These are phyloP conservation scores for Drosophila fuyamai DNA, from an alignment of 1,140 invertebrate species.

Conservation along the genomic window DNA sequence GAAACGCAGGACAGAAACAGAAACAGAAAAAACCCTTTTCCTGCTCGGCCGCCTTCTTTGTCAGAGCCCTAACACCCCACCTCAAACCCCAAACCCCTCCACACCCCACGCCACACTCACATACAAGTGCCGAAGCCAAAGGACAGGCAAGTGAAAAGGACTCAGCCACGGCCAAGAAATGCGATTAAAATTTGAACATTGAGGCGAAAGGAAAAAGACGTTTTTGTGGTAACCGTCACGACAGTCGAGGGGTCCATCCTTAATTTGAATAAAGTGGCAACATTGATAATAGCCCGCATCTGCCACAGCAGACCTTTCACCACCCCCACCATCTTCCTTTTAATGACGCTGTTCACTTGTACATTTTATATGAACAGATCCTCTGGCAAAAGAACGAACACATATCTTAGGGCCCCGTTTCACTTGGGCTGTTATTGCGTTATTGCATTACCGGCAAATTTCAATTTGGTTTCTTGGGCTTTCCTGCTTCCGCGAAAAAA, in stretches of 20 bases:
- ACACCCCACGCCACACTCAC: not conserved
- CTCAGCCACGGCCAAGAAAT: conserved; percentile 68
- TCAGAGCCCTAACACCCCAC: not conserved
- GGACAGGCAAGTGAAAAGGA: conserved; percentile 42
- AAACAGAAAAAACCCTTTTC: conserved; percentile 57
- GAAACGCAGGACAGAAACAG: conserved; percentile 21
- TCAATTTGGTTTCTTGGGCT: too few species aligned
- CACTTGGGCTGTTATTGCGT: not conserved
- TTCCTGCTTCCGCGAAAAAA: too few species aligned
- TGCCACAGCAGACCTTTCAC: not conserved
- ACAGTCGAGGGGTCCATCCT: conserved; percentile 40
- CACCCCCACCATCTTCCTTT: conserved; percentile 21
- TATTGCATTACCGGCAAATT: not conserved
- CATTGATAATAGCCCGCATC: conserved; percentile 66
- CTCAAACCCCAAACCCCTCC: not conserved
- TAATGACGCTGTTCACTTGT: conserved; percentile 71
- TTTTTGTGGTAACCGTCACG: conserved; percentile 63
- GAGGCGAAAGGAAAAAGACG: conserved; percentile 65
- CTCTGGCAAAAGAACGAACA: too few species aligned
- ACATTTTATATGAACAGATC: conserved; percentile 55
- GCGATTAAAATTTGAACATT: conserved; percentile 78
- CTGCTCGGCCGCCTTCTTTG: not conserved
- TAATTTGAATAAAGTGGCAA: conserved; percentile 82
- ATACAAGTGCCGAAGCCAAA: conserved; percentile 32
- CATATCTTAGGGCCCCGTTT: too few species aligned